A percentile compares a stretch with the other conserved stretches of the same genome.
phyloP scores from a whole-genome alignment of 1,140 invertebrate genomes.

The Lepidurus arcticus region DNA sequence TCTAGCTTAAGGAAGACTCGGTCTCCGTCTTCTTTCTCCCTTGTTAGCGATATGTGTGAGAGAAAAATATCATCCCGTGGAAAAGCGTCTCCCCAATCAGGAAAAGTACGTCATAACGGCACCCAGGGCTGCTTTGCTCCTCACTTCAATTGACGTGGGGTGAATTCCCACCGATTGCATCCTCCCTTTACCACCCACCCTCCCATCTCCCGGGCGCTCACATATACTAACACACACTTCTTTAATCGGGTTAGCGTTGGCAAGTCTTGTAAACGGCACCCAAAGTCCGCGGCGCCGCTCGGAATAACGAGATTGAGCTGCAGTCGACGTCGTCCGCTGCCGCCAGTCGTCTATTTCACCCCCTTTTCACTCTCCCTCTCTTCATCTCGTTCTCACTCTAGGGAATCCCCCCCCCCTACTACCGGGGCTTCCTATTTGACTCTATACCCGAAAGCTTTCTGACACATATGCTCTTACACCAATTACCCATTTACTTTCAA shows the following conservation, averaged over 20 bases:
- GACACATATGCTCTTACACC: conserved; percentile 21
- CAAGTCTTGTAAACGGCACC: conserved; percentile 17
- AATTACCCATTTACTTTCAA: conserved; percentile 22
- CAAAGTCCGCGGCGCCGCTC: conserved; percentile 19
- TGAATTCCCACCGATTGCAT: conserved; percentile 8
- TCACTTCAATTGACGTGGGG: conserved; percentile 14
- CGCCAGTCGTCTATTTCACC: neutral
- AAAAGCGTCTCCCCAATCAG: conserved; percentile 14
- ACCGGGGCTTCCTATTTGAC: conserved; percentile 7
- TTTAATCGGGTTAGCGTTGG: conserved; percentile 21
- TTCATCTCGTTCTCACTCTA: conserved; percentile 2
- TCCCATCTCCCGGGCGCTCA: neutral
- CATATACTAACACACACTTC: conserved; percentile 15
- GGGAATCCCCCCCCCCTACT: neutral
- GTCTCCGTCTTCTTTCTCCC: neutral
- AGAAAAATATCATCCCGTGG: conserved; percentile 14
- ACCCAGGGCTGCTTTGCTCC: conserved; percentile 20
- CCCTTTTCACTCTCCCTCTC: neutral
- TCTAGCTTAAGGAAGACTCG: neutral
- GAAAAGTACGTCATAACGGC: conserved; percentile 18
- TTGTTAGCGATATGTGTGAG: conserved; percentile 5
- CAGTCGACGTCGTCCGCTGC: neutral
- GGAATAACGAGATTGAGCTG: conserved; percentile 21
- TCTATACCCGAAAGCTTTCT: conserved; percentile 18
- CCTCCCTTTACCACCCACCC: neutral